A percentile compares a stretch with the other conserved stretches of the same genome.
These are phyloP conservation scores for Drosophila tsacasi DNA, from an alignment of 1,140 invertebrate genomes.

Conservation along the genomic window DNA sequence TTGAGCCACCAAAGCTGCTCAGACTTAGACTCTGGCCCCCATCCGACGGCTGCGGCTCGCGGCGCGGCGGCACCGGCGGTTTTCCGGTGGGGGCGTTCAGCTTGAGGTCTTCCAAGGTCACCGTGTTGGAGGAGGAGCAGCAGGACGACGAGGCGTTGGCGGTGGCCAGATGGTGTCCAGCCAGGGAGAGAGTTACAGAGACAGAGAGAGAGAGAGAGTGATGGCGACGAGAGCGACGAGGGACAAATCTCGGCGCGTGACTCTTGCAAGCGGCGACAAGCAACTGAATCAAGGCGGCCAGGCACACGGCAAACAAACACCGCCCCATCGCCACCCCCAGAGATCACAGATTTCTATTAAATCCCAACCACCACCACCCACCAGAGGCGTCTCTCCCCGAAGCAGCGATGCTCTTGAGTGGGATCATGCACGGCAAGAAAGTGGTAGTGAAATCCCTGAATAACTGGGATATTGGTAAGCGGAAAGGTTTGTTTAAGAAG, in stretches of 20 bases:
- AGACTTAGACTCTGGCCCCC: slow-evolving; percentile 34
- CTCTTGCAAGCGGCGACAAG: slow-evolving; percentile 48
- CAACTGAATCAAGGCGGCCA: slow-evolving; percentile 53
- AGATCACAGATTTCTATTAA: not conserved
- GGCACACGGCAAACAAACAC: slow-evolving; percentile 40
- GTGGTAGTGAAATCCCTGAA: not conserved
- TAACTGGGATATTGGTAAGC: not conserved
- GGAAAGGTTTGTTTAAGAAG: rapidly evolving
- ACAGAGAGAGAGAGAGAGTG: not conserved
- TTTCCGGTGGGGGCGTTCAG: slow-evolving; percentile 74
- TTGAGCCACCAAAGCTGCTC: slow-evolving; percentile 40
- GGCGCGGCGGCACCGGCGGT: slow-evolving; percentile 74
- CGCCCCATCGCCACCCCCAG: slow-evolving; percentile 18
- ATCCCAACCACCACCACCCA: slow-evolving; percentile 20
- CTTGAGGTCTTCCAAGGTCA: slow-evolving; percentile 67
- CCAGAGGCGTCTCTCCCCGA: slow-evolving; percentile 23
- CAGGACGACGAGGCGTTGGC: not conserved
- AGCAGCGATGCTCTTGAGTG: slow-evolving; percentile 33
- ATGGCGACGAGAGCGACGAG: not conserved
- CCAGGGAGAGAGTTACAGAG: not conserved
- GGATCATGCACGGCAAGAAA: slow-evolving; percentile 14
- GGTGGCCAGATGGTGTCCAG: slow-evolving; percentile 3
- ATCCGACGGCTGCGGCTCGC: slow-evolving; percentile 49
- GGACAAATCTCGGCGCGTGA: slow-evolving; percentile 44
- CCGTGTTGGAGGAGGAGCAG: not conserved